These are phyloP conservation scores for Chroicocephalus ridibundus DNA, from an alignment of 2,113 vertebrate genomes.

Conservation along the genomic window DNA sequence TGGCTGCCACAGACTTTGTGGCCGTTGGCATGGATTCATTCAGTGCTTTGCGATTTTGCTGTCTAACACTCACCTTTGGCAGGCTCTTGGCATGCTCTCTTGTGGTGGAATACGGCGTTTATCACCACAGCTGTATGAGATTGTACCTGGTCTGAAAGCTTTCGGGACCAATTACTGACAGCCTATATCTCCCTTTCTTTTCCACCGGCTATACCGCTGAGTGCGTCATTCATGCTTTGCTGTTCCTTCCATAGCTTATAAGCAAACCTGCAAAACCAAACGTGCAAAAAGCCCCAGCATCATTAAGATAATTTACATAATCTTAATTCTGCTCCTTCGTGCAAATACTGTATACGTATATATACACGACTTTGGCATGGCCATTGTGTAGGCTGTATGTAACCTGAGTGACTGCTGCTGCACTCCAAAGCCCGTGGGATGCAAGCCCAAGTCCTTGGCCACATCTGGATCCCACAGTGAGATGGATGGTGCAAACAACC, in stretches of 20 bases:
- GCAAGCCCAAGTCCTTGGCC: background rate
- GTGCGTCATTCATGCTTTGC: background rate
- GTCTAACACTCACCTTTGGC: background rate
- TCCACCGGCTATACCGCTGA: background rate
- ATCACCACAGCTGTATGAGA: background rate
- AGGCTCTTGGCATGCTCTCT: background rate
- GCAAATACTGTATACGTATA: background rate
- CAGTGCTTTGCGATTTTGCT: background rate
- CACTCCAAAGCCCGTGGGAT: background rate
- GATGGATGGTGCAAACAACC: background rate
- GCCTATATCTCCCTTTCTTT: background rate
- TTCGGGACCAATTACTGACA: background rate
- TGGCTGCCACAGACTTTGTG: background rate
- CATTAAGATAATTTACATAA: background rate
- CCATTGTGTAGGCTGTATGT: background rate
- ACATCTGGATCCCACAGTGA: background rate
- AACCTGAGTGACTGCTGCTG: background rate
- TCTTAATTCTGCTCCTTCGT: background rate
- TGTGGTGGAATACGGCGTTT: background rate
- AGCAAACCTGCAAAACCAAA: background rate
- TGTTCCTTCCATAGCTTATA: background rate
- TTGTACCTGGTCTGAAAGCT: background rate
- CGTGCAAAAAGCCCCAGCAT: background rate
- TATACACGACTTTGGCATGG: too few species aligned
- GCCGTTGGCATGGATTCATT: constrained; percentile 7